Evolutionary conservation across 2,113 vertebrate genomes (phyloP), one percentile per base, ranked within the genome.

Genomic region (Ochotona princeps): DNA sequence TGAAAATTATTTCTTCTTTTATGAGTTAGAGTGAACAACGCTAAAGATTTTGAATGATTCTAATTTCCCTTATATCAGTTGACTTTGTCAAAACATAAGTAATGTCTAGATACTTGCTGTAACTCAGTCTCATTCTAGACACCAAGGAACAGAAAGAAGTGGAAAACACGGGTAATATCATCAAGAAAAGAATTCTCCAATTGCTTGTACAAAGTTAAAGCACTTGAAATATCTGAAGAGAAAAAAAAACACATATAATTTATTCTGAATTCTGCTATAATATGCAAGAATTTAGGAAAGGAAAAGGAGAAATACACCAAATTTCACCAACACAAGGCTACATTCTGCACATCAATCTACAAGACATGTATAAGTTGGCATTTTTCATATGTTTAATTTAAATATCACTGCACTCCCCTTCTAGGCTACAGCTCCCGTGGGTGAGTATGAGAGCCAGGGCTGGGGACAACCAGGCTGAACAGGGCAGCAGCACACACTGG

Each of bases 341-440:
- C 30, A 69, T 91, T 87, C 57, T 88, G 57, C 38, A 90, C 13
- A 6, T 60, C 30, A 28, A 35, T 60, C 17, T 73, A 51, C 0
- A 89, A 35, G 54, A 74, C 14, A 60, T 78, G 17, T 14, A 78
- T 89, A 92, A 75, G 30, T 80, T 75, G 23, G 26, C 72, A 65
- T 57, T 75, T 75, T 85, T 88, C n/a, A 76, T 69, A 12, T 21
- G 89, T 80, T 91, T 83, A 80, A 83, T 87, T 81, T 61, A 57
- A 0, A 26, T 61, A 67, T 25, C 9, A 49, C 14, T 87, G 25
- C 83, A 54, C 74, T 44, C 38, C 38, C 6, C 38, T 44, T 4
- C 38, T 44, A 44, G 38, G 38, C 38, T 44, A 44, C 38, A 44
- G 38, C 38, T 44, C 38, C 38, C 6, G 38, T 44, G 38, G 38